Conservation (phyloP, 1,140 invertebrate genomes). For the Oryctes rhinoceros region DNA sequence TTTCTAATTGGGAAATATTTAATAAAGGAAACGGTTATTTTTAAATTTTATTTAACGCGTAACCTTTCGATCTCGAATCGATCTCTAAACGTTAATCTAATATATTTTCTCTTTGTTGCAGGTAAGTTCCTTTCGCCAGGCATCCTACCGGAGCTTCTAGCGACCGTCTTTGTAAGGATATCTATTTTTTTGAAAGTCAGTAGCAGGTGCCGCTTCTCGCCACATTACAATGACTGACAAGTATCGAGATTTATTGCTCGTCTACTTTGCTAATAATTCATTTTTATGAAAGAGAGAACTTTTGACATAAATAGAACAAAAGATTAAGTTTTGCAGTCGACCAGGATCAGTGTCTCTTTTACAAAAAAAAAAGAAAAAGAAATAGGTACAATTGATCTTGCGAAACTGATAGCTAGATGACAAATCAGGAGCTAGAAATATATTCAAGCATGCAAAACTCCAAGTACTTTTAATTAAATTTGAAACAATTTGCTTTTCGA, state of each 20-base stretch:
- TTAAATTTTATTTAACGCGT: no score
- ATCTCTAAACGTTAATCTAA: neutral
- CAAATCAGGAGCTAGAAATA: neutral
- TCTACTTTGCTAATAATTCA: constrained; percentile 62
- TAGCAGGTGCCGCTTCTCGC: constrained; percentile 49
- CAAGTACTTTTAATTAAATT: no score
- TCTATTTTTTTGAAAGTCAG: constrained; percentile 38
- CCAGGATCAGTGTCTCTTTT: neutral
- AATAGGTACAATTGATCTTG: neutral
- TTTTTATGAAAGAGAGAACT: constrained; percentile 57
- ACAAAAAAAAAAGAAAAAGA: no score
- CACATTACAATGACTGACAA: constrained; percentile 60
- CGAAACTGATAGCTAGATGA: neutral
- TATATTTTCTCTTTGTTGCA: constrained; percentile 39
- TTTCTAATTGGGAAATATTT: no score
- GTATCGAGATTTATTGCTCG: constrained; percentile 61
- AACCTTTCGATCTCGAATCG: neutral
- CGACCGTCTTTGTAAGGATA: neutral
- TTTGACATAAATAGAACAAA: constrained; percentile 60
- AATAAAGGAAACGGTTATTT: no score
- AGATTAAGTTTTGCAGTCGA: constrained; percentile 41
- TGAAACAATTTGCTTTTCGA: no score
- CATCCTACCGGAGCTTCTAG: neutral
- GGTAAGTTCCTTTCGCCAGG: constrained; percentile 35
- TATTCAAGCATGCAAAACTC: neutral